phyloP scores from a whole-genome alignment of 2,888 invertebrate genomes.

The Caradrina clavipalpis region DNA sequence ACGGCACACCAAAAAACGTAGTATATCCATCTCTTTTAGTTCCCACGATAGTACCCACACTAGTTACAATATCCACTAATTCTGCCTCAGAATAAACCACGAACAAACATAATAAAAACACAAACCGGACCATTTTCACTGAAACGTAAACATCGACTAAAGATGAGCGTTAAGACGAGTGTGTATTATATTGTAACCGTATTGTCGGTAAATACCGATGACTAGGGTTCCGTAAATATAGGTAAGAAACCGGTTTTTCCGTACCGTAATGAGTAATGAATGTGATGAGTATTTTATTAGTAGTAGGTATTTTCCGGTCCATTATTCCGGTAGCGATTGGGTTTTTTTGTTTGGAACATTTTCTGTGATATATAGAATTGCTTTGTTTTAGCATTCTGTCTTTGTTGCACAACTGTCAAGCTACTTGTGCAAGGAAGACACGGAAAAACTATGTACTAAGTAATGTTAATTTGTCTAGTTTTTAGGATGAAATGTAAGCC shows the following conservation, averaged over 20 bases:
- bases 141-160: slow-evolving; percentile 25
- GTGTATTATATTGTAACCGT: slow-evolving; percentile 15
- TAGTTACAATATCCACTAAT: slow-evolving; percentile 62
- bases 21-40: slow-evolving; percentile 69
- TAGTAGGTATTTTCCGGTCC: slow-evolving; percentile 3
- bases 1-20: slow-evolving; percentile 81
- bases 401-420: not conserved
- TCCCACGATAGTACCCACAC: slow-evolving; percentile 71
- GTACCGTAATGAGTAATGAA: not conserved
- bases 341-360: not conserved
- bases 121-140: slow-evolving; percentile 28
- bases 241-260: slow-evolving; percentile 31
- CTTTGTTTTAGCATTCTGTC: not conserved
- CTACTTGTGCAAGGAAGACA: not conserved
- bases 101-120: slow-evolving; percentile 20
- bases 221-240: slow-evolving; percentile 34
- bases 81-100: slow-evolving; percentile 6
- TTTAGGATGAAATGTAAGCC: too few species aligned
- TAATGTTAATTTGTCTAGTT: too few species aligned
- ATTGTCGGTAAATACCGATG: not conserved
- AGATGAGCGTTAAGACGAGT: not conserved
- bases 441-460: too few species aligned
- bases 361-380: not conserved
- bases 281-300: not conserved
- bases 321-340: not conserved